Evolutionary conservation across 2,888 invertebrate genomes (phyloP).

Genomic region (Nomada ruficornis): DNA sequence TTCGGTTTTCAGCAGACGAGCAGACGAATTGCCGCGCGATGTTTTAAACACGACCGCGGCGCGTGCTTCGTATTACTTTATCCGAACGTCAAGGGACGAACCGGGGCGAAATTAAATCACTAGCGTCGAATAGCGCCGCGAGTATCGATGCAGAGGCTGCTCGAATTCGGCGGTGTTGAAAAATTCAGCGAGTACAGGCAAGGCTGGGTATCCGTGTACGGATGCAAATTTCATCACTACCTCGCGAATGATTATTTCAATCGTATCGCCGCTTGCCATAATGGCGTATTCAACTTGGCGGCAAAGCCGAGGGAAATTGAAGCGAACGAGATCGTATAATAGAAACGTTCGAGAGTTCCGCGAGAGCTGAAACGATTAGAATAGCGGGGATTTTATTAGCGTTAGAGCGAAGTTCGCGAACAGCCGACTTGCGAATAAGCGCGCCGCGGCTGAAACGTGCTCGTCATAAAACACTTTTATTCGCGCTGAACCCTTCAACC

Average conservation of each 20-base stretch:
- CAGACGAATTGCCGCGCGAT: conserved; percentile 30
- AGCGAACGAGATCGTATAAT: too few species aligned
- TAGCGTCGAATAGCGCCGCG: not conserved
- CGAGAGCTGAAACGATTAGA: conserved; percentile 12
- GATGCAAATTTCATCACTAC: not conserved
- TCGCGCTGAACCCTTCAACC: conserved; percentile 18
- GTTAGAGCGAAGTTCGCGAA: conserved; percentile 45
- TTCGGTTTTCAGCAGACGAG: not conserved
- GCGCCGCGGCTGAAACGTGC: conserved; percentile 25
- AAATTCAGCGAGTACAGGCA: not conserved
- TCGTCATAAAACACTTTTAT: conserved; percentile 38
- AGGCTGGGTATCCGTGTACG: not conserved
- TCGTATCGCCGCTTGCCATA: not conserved
- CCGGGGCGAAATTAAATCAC: conserved; percentile 20
- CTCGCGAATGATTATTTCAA: conserved; percentile 5
- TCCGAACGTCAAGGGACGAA: conserved; percentile 24
- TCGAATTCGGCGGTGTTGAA: not conserved
- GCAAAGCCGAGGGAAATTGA: not conserved
- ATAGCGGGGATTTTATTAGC: conserved; percentile 33
- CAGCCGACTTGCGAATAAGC: conserved; percentile 44
- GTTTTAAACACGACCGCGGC: conserved; percentile 21
- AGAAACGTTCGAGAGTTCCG: too few species aligned
- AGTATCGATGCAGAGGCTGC: not conserved
- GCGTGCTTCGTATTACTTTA: conserved; percentile 45
- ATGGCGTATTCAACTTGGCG: not conserved